phyloP scores from a whole-genome alignment of 2,888 invertebrate genomes.

The Pollenia amentaria region DNA sequence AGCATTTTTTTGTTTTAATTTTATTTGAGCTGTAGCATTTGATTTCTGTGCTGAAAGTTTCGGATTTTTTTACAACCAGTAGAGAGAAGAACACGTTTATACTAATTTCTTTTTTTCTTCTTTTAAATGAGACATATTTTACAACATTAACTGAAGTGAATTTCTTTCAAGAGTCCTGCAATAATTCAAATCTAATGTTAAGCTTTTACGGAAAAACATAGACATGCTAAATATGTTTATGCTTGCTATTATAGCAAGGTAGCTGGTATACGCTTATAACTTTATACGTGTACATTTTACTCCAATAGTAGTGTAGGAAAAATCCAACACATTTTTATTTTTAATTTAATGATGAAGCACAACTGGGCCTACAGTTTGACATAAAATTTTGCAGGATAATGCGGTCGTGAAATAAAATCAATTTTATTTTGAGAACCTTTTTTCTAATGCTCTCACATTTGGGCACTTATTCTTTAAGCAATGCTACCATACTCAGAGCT shows the following conservation, averaged over 20 bases:
- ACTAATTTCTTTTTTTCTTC: neutral
- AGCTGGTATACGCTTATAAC: no score
- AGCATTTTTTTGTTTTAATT: slow-evolving; percentile 5
- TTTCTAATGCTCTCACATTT: no score
- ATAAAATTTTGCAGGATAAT: no score
- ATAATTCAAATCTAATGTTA: slow-evolving; percentile 68
- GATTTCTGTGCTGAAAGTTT: slow-evolving; percentile 37
- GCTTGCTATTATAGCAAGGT: neutral
- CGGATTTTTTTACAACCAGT: slow-evolving; percentile 46
- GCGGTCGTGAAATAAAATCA: no score
- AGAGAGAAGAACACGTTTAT: slow-evolving; percentile 67
- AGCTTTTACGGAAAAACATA: slow-evolving; percentile 11
- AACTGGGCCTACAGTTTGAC: no score
- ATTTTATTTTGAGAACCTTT: no score
- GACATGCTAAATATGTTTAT: neutral
- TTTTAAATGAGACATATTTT: neutral
- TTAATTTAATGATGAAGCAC: no score
- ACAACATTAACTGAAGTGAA: slow-evolving; percentile 62
- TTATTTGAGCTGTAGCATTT: slow-evolving; percentile 16
- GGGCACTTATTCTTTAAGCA: no score
- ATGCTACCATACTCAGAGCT: no score
- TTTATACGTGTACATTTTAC: no score
- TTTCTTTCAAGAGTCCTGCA: slow-evolving; percentile 59
- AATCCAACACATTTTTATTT: no score
- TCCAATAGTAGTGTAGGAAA: no score